phyloP scores from a whole-genome alignment of 1,140 invertebrate genomes.

The Drosophila nikananu region DNA sequence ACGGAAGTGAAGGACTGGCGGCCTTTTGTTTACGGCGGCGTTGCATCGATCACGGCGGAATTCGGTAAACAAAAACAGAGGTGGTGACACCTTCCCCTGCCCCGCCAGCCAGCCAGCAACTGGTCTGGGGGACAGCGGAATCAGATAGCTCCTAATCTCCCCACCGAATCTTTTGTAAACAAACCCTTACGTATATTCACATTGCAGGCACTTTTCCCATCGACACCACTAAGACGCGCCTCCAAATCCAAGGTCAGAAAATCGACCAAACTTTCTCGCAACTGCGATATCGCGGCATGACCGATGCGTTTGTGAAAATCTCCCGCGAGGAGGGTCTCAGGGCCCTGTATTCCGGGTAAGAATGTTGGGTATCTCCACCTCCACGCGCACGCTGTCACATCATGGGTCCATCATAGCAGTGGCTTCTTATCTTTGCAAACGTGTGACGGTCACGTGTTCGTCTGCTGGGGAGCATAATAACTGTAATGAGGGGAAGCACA shows the following conservation, averaged over 20 bases:
- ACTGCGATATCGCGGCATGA: constrained; percentile 95
- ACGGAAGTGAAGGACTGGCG: constrained; percentile 89
- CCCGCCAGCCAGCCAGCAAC: constrained; percentile 5
- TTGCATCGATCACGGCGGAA: constrained; percentile 96
- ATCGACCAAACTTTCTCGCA: constrained; percentile 91
- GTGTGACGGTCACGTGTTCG: constrained; percentile 57
- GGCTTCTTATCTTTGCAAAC: constrained; percentile 52
- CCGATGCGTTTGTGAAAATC: constrained; percentile 94
- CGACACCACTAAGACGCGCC: constrained; percentile 97
- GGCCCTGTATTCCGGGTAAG: constrained; percentile 94
- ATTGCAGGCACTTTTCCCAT: constrained; percentile 97
- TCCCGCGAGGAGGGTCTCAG: constrained; percentile 92
- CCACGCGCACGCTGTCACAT: constrained; percentile 29
- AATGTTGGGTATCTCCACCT: constrained; percentile 1
- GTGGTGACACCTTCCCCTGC: neutral
- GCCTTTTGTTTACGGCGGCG: constrained; percentile 96
- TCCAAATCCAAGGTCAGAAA: constrained; percentile 97
- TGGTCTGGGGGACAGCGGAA: neutral
- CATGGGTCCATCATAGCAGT: constrained; percentile 29
- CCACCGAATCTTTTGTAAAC: constrained; percentile 54
- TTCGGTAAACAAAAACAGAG: constrained; percentile 89
- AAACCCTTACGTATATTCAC: constrained; percentile 33
- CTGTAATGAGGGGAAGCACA: neutral
- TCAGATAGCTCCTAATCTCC: constrained; percentile 9
- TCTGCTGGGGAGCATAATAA: constrained; percentile 26